phyloP scores from a whole-genome alignment of 2,888 invertebrate species.

The Tenthredo scrophulariae region DNA sequence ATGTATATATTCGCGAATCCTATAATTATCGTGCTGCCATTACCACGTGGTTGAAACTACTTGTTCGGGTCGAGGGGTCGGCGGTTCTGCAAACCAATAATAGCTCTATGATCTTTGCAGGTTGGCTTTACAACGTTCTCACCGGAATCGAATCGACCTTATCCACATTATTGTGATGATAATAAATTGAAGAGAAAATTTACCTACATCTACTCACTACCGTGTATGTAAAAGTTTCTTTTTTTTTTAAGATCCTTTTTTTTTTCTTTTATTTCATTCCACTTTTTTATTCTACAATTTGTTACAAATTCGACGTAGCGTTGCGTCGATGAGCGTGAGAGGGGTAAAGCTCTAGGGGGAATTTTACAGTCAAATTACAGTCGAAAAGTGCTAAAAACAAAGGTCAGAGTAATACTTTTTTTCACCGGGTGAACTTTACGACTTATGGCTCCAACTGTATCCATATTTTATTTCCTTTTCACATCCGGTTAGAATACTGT shows the following conservation, averaged over 20 bases:
- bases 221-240: background rate
- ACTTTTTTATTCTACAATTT: conserved; percentile 7
- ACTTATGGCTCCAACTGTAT: background rate
- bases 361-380: conserved; percentile 28
- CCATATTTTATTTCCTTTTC: background rate
- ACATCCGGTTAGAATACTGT: conserved; percentile 21
- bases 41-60: conserved; percentile 47
- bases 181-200: background rate
- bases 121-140: conserved; percentile 19
- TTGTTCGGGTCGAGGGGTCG: conserved; percentile 44
- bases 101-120: conserved; percentile 25
- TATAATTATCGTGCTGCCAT: conserved; percentile 44
- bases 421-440: conserved; percentile 7
- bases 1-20: conserved; percentile 14
- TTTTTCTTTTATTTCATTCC: background rate
- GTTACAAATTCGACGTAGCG: background rate
- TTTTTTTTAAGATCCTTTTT: background rate
- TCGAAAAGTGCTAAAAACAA: conserved; percentile 15
- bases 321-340: conserved; percentile 10
- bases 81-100: conserved; percentile 42
- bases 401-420: conserved; percentile 19
- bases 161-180: background rate
- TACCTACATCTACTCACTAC: too few relatives aligned
- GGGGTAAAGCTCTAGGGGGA: background rate
- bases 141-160: conserved; percentile 12